Evolutionary conservation across 2,113 vertebrate genomes (phyloP).

Genomic region (Bos javanicus): DNA sequence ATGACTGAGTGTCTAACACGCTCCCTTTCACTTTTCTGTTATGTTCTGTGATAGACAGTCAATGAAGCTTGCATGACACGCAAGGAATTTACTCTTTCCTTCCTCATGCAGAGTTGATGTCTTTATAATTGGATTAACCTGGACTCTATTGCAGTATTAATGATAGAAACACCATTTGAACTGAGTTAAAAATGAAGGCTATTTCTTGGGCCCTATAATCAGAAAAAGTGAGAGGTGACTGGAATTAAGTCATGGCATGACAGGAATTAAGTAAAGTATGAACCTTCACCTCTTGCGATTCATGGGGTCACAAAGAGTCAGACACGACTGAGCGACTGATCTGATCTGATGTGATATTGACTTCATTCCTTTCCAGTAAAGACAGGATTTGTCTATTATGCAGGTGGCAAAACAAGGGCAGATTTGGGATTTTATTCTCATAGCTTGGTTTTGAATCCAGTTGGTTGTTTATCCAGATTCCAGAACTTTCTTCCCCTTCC

Average conservation of each 20-base stretch:
- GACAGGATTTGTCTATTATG: background rate
- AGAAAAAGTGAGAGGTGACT: background rate
- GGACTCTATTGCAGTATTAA: background rate
- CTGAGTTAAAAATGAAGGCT: background rate
- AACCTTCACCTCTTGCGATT: background rate
- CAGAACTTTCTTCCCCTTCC: background rate
- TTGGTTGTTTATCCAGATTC: background rate
- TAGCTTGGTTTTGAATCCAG: background rate
- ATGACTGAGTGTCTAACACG: background rate
- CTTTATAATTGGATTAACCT: background rate
- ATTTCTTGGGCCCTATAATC: background rate
- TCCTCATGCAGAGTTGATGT: background rate
- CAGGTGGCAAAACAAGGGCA: background rate
- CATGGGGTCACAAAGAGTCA: too few species aligned
- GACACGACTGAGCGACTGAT: too few species aligned
- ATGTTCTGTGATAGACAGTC: background rate
- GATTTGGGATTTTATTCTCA: background rate
- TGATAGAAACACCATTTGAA: background rate
- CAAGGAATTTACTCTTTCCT: background rate
- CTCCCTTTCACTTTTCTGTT: background rate
- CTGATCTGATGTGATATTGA: background rate
- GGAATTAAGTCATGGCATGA: background rate
- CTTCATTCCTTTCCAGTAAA: background rate
- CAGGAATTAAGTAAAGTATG: background rate
- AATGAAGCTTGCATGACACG: fast-evolving